These are phyloP conservation scores for Cheirogaleus major DNA, from an alignment of 2,797 vertebrate species.

Conservation along the genomic window DNA sequence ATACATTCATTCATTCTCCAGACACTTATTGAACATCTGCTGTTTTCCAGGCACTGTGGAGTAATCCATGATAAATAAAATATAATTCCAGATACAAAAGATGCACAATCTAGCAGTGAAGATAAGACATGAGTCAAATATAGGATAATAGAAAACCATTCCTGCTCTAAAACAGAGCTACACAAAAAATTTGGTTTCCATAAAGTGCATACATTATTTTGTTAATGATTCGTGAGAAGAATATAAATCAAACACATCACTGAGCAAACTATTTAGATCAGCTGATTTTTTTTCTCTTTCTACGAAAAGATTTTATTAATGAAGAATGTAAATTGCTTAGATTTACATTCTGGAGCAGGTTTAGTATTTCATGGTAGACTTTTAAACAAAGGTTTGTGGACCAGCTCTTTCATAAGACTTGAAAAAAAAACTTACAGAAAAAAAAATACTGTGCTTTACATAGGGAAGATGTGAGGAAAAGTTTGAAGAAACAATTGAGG, in stretches of 20 bases:
- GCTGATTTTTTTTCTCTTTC: neutral
- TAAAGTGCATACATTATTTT: neutral
- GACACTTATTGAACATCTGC: neutral
- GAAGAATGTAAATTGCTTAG: neutral
- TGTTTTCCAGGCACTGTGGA: neutral
- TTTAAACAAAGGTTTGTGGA: neutral
- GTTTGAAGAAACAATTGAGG: neutral
- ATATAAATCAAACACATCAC: neutral
- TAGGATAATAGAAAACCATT: neutral
- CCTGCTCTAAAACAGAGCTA: neutral
- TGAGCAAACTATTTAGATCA: neutral
- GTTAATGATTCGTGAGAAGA: neutral
- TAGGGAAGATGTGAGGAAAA: neutral
- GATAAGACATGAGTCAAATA: neutral
- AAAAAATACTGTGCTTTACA: neutral
- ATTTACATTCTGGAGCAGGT: neutral
- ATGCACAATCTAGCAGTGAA: neutral
- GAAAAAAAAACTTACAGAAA: neutral
- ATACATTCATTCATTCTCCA: neutral
- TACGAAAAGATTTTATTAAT: neutral
- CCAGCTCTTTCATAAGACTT: neutral
- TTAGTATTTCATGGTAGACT: neutral
- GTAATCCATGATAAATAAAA: neutral
- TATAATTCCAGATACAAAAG: neutral
- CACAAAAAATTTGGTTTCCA: neutral